Base-by-base conservation (phyloP, 2,797 vertebrate genomes). In the Tapera naevia region DNA sequence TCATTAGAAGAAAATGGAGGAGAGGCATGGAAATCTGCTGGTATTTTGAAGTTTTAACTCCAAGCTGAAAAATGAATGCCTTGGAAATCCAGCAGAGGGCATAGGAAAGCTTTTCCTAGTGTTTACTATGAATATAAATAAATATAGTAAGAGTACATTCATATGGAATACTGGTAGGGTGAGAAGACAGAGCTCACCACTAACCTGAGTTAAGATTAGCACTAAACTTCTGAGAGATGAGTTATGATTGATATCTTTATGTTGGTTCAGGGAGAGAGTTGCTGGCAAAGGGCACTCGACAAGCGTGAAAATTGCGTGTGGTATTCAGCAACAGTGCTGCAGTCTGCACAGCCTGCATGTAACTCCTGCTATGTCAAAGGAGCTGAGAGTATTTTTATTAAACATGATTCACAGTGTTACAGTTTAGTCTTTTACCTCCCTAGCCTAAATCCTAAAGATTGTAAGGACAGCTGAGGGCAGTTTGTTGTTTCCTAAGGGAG, bases 31-130 rank as follows among this genome's bases (percentile, higher is more conserved):
- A 73, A 87, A 56, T 35, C 19, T 54, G 2, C 13, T 18, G n/a
- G 12, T 82, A 9, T 19, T 76, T 45, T 41, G 22, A 60, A 24
- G 7, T 22, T 86, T 62, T 21, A 41, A 28, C 33, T 69, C 17
- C 37, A 4, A 2, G 9, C 17, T 73, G 27, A 33, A 67, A 78
- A 48, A 64, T 21, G 11, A 3, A 3, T 85, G 11, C 50, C 27
- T 70, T 57, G 27, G 51, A 43, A 90, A 92, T 71, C 86, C 94
- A 92, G 92, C 81, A 94, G 94, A 93, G 93, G 94, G 92, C 84
- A 32, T 8, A 78, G 53, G 67, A 91, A 87, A 78, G 60, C 86
- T 70, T 70, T 14, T 78, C 28, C 8, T 41, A 46, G 16, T 46
- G 56, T 75, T 88, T 56, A 45, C 64, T 67, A 7, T 18, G 45